phyloP scores from a whole-genome alignment of 64 coral and sea anemone genomes.

The Stichodactyla helianthus region DNA sequence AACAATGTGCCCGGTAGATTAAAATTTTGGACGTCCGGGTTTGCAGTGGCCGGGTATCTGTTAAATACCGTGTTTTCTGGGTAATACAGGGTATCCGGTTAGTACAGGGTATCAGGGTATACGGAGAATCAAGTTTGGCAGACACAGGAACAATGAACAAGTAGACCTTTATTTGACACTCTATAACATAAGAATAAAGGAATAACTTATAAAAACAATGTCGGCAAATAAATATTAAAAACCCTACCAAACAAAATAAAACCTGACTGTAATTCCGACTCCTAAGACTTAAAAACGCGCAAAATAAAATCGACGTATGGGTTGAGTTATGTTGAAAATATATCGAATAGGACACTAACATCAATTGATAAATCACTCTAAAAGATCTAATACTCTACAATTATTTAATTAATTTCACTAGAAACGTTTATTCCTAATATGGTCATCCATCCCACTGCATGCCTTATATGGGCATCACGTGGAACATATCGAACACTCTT shows the following conservation, averaged over 20 bases:
- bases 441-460: neutral
- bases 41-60: too few species aligned
- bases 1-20: too few species aligned
- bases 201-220: neutral
- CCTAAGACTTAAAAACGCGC: neutral
- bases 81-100: too few species aligned
- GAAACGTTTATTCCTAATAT: conserved; percentile 12
- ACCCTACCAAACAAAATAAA: neutral
- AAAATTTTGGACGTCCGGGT: too few species aligned
- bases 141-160: too few species aligned
- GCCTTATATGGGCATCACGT: neutral
- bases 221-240: neutral
- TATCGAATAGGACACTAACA: neutral
- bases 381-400: neutral
- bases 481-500: neutral
- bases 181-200: neutral
- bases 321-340: conserved; percentile 1
- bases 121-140: too few species aligned
- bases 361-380: conserved; percentile 2
- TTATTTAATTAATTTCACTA: neutral
- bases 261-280: neutral
- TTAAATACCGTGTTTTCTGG: too few species aligned
- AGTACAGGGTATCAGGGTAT: too few species aligned
- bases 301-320: conserved; percentile 1
- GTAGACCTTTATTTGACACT: conserved; percentile 2